Evolutionary conservation across 2,888 invertebrate genomes (phyloP).

Genomic region (Odontothrips loti): DNA sequence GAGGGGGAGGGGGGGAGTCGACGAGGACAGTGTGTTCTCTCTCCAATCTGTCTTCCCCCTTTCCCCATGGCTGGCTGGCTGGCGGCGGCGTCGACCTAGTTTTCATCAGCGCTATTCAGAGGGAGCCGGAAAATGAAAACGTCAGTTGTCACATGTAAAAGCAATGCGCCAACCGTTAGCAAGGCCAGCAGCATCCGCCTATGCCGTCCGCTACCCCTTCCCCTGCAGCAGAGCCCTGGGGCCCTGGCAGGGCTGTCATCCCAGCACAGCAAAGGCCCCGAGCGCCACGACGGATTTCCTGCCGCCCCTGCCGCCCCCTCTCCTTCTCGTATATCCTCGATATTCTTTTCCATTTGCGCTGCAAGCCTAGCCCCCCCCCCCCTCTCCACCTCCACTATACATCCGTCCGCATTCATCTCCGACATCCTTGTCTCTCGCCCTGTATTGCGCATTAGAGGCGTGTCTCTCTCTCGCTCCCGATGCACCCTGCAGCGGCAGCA

Average conservation of each 20-base stretch:
- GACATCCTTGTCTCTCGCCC: too few relatives aligned
- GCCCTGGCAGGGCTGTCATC: too few relatives aligned
- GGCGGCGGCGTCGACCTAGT: conserved; percentile 6
- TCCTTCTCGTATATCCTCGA: too few relatives aligned
- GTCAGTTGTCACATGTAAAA: conserved; percentile 14
- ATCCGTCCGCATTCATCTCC: too few relatives aligned
- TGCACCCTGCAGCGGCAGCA: too few relatives aligned
- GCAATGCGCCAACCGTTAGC: background rate
- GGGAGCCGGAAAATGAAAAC: conserved; percentile 13
- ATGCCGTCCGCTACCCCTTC: background rate
- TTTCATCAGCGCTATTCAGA: conserved; percentile 13
- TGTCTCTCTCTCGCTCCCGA: too few relatives aligned
- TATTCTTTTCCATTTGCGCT: too few relatives aligned
- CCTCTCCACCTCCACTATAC: too few relatives aligned
- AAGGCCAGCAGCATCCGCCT: background rate
- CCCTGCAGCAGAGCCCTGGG: background rate
- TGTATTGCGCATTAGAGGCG: too few relatives aligned
- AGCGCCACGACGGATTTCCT: background rate
- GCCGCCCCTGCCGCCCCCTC: background rate
- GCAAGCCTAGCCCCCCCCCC: too few relatives aligned
- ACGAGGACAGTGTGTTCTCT: background rate
- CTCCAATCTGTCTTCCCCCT: conserved; percentile 14
- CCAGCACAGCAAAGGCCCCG: too few relatives aligned
- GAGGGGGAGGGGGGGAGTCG: too few relatives aligned
- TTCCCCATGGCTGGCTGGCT: background rate